phyloP scores from a whole-genome alignment of 2,888 invertebrate genomes.

The Melieria picta region DNA sequence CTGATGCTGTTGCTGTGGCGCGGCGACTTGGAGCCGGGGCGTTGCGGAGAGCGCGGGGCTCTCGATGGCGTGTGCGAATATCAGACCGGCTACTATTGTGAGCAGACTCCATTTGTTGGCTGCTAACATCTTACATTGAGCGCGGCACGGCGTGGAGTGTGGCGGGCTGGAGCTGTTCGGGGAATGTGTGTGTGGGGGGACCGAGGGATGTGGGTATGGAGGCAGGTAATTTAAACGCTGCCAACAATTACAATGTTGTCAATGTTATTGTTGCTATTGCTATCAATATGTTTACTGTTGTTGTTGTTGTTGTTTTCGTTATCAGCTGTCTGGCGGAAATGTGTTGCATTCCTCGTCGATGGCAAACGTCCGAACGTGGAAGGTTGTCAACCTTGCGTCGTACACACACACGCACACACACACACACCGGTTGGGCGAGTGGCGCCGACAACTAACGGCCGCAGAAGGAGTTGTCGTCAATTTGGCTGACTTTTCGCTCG shows the following conservation, averaged over 20 bases:
- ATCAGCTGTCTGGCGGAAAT: slow-evolving; percentile 11
- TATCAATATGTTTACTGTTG: too few species aligned
- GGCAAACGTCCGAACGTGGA: too few species aligned
- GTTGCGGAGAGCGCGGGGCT: slow-evolving; percentile 41
- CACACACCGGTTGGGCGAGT: too few species aligned
- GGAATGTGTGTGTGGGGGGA: slow-evolving; percentile 25
- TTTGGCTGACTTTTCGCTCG: too few species aligned
- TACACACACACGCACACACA: too few species aligned
- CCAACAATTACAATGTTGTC: not conserved
- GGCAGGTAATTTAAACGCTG: slow-evolving; percentile 9
- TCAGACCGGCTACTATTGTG: slow-evolving; percentile 57
- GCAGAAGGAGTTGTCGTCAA: too few species aligned
- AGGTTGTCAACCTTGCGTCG: too few species aligned
- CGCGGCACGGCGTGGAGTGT: slow-evolving; percentile 36
- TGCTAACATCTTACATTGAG: slow-evolving; percentile 67
- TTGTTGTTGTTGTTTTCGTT: not conserved
- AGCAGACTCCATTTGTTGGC: slow-evolving; percentile 59
- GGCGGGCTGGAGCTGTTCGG: not conserved
- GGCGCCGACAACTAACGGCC: too few species aligned
- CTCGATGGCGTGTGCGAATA: slow-evolving; percentile 53
- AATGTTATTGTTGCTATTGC: not conserved
- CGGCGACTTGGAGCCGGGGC: slow-evolving; percentile 26
- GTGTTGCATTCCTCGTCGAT: slow-evolving; percentile 30
- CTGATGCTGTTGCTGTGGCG: slow-evolving; percentile 19
- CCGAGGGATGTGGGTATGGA: slow-evolving; percentile 32